These are phyloP conservation scores for Ricordea florida DNA, from an alignment of 92 coral and sea anemone species.

Conservation along the genomic window DNA sequence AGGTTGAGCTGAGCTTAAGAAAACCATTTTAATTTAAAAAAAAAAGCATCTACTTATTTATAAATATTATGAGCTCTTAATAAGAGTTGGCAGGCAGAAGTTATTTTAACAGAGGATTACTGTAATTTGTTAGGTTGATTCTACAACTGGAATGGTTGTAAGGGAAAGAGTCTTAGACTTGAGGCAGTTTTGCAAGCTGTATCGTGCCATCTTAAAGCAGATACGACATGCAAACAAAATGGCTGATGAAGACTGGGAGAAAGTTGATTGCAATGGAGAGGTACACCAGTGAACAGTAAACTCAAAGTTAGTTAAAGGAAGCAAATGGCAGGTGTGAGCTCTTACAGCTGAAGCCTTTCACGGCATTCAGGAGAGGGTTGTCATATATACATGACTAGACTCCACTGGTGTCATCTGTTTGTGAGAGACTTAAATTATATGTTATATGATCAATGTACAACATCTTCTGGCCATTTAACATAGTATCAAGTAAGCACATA, in stretches of 20 bases:
- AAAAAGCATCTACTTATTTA: too few species aligned
- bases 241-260: constrained; percentile 82
- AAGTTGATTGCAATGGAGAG: constrained; percentile 75
- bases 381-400: too few species aligned
- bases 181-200: constrained; percentile 84
- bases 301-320: not conserved
- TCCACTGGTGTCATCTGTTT: too few species aligned
- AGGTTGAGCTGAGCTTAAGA: too few species aligned
- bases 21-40: too few species aligned
- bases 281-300: constrained; percentile 16
- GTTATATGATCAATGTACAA: too few species aligned
- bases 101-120: not conserved
- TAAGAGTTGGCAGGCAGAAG: not conserved
- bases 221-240: constrained; percentile 56
- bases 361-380: too few species aligned
- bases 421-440: too few species aligned
- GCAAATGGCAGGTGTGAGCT: not conserved
- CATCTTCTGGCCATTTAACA: too few species aligned
- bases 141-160: constrained; percentile 30
- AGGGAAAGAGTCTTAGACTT: constrained; percentile 75
- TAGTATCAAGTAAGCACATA: too few species aligned
- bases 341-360: too few species aligned
- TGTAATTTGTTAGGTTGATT: not conserved
- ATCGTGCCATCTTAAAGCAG: constrained; percentile 75
- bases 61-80: too few species aligned